Base-by-base conservation (phyloP, 2,888 invertebrate species). In the Hoplodrina ambigua region DNA sequence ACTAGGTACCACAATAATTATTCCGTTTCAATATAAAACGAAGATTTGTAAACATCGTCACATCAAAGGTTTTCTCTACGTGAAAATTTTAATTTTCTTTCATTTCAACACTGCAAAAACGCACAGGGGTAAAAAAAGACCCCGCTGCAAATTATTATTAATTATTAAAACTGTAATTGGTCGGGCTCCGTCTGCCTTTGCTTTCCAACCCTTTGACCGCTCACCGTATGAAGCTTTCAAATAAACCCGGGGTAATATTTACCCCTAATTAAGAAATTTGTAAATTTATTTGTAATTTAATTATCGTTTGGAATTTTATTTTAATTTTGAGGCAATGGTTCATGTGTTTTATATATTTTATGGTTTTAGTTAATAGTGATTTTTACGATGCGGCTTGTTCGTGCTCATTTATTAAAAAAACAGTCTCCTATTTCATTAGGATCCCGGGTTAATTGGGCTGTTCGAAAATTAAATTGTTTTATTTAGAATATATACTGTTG, bases 121-220 rank as follows among this genome's bases (percentile, higher is more conserved):
- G 11, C 33, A 50, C 60, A n/a, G 19, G 57, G 64, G 60, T 69
- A 60, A 69, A 78, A 33, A 70, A 60, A 61, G 64, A 69, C 72
- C 70, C 72, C 49, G 64, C 74, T 79, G 81, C 72, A 82, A 84
- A 85, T 85, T 83, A 82, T 82, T 86, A 85, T 87, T 86, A 85
- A 88, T 87, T 81, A 88, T 86, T 86, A 81, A 85, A 85, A 83
- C 81, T 81, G 79, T 87, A 88, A 88, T 88, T 88, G 87, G 86
- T 85, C 75, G 62, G 60, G 69, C 80, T 68, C 75, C 74, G 72
- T 74, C 72, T 76, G 70, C 78, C 50, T 73, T 72, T 61, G 67
- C 81, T 62, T 62, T 81, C 65, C 49, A 81, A 77, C 83, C 82
- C 84, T 87, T 86, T 87, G 86, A 87, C 76, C 77, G 73, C 73